phyloP scores from a whole-genome alignment of 2,113 vertebrate genomes.

The Glaucomys volans region DNA sequence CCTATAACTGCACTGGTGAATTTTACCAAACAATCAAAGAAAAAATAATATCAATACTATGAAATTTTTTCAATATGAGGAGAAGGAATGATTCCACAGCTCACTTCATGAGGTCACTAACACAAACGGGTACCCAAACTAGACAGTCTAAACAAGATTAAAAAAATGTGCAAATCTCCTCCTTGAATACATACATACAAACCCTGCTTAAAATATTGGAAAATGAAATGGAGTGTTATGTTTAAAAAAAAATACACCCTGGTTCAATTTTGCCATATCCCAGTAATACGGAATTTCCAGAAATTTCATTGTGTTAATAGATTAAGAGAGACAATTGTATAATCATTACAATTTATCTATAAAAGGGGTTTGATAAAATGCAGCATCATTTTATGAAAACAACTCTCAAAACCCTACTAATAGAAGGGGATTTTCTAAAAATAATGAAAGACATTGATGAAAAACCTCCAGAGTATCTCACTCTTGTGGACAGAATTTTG shows the following conservation, averaged over 20 bases:
- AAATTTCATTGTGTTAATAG: background rate
- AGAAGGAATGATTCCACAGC: background rate
- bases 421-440: background rate
- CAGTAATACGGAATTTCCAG: background rate
- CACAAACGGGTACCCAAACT: background rate
- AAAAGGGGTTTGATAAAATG: background rate
- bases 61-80: background rate
- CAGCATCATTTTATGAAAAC: background rate
- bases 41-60: background rate
- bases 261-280: background rate
- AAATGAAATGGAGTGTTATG: background rate
- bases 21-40: background rate
- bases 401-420: background rate
- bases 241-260: background rate
- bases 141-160: background rate
- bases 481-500: background rate
- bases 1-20: background rate
- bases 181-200: background rate
- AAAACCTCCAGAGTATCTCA: background rate
- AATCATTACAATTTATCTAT: background rate
- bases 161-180: background rate
- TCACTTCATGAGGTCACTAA: background rate
- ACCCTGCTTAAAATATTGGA: background rate
- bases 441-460: background rate
- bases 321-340: background rate